phyloP scores from a whole-genome alignment of 1,140 invertebrate genomes.

The Calliphora vicina region DNA sequence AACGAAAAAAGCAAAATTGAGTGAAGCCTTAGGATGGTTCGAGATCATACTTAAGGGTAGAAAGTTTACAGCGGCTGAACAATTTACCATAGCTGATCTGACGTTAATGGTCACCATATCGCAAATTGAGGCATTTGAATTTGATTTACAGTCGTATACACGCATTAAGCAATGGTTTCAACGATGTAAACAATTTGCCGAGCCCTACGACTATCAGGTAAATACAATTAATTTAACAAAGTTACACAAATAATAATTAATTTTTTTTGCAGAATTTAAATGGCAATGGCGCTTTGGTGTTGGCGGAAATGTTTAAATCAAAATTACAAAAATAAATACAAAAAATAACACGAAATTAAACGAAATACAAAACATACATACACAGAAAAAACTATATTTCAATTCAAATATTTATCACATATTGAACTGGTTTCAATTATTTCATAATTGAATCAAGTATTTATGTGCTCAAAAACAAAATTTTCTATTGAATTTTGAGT shows the following conservation, averaged over 20 bases:
- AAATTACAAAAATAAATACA: constrained; percentile 46
- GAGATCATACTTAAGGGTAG: constrained; percentile 54
- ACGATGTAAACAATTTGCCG: constrained; percentile 56
- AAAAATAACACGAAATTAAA: constrained; percentile 14
- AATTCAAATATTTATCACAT: no score
- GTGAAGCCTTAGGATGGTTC: constrained; percentile 58
- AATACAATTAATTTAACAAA: not conserved
- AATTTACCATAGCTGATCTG: constrained; percentile 70
- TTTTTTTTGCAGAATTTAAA: constrained; percentile 61
- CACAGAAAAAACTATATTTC: no score
- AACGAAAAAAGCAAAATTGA: constrained; percentile 66
- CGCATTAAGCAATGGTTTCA: constrained; percentile 52
- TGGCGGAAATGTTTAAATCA: constrained; percentile 60
- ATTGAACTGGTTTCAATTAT: no score
- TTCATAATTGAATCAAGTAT: no score
- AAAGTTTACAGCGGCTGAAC: constrained; percentile 53
- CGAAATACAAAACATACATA: no score
- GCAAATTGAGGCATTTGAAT: constrained; percentile 58
- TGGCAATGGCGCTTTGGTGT: constrained; percentile 51
- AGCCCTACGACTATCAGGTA: constrained; percentile 56
- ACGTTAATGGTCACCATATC: constrained; percentile 62
- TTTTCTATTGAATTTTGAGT: no score
- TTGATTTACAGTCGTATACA: constrained; percentile 53
- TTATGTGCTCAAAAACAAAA: no score
- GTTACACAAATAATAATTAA: no score